Percentiles rank a stretch among this genome's conserved stretches.
phyloP scores from a whole-genome alignment of 2,888 invertebrate genomes.

The Bhutanitis thaidina region DNA sequence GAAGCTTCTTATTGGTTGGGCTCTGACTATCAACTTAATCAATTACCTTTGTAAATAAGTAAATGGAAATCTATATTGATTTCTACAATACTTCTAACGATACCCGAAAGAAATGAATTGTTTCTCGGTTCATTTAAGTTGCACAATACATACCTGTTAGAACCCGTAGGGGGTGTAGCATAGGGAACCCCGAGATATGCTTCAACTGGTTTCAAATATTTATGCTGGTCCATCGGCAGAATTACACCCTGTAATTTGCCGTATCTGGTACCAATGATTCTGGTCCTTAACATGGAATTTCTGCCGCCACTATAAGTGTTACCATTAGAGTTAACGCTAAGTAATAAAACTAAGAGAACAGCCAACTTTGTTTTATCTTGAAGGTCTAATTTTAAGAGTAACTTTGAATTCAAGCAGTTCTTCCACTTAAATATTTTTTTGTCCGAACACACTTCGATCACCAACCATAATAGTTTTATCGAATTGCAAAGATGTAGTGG shows the following conservation, averaged over 20 bases:
- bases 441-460: conserved; percentile 28
- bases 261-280: conserved; percentile 91
- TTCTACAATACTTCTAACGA: too few relatives aligned
- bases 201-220: conserved; percentile 87
- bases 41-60: too few relatives aligned
- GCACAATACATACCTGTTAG: conserved; percentile 82
- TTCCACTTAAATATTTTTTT: conserved; percentile 26
- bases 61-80: too few relatives aligned
- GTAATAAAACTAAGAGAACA: conserved; percentile 46
- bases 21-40: too few relatives aligned
- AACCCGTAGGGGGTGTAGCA: conserved; percentile 90
- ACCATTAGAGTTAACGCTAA: conserved; percentile 56
- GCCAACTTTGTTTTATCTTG: conserved; percentile 15
- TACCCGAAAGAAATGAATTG: too few relatives aligned
- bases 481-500: conserved; percentile 74
- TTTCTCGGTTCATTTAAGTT: too few relatives aligned
- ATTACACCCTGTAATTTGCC: conserved; percentile 91
- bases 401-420: conserved; percentile 30
- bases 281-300: conserved; percentile 87
- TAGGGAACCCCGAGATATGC: conserved; percentile 93
- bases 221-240: conserved; percentile 87
- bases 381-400: conserved; percentile 28
- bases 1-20: too few relatives aligned
- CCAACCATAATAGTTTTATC: conserved; percentile 62
- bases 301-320: conserved; percentile 63